Conservation (phyloP, 2,888 invertebrate species). For the Drosophila dives region DNA sequence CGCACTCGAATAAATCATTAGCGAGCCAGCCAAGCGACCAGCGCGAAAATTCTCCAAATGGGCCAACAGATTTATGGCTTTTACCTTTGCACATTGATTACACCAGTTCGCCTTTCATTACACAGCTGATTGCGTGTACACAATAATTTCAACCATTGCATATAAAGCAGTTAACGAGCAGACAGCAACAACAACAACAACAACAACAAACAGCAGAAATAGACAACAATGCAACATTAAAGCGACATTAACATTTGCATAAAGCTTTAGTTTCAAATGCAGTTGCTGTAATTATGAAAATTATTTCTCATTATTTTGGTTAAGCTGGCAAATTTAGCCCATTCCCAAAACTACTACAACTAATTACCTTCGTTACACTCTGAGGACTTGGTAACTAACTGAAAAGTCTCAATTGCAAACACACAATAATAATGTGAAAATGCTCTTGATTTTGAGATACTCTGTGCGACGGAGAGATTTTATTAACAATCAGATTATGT, state of each 20-base stretch:
- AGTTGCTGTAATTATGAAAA: neutral
- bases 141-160: conserved; percentile 66
- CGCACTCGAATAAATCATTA: conserved; percentile 70
- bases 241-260: neutral
- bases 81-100: conserved; percentile 57
- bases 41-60: conserved; percentile 11
- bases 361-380: neutral
- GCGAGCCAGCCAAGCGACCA: conserved; percentile 34
- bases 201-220: neutral
- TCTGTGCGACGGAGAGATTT: neutral
- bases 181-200: conserved; percentile 5
- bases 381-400: neutral
- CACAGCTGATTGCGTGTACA: conserved; percentile 73
- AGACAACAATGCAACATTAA: neutral
- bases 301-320: neutral
- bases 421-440: neutral
- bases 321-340: neutral
- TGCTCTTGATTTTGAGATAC: neutral
- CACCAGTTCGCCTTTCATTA: conserved; percentile 57
- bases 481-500: neutral
- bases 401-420: conserved; percentile 6
- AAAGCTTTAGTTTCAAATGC: neutral
- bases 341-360: neutral
- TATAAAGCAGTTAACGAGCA: conserved; percentile 44
- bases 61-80: conserved; percentile 62